Evolutionary conservation across 1,140 invertebrate genomes (phyloP).

Genomic region (Probaryconus sp.): DNA sequence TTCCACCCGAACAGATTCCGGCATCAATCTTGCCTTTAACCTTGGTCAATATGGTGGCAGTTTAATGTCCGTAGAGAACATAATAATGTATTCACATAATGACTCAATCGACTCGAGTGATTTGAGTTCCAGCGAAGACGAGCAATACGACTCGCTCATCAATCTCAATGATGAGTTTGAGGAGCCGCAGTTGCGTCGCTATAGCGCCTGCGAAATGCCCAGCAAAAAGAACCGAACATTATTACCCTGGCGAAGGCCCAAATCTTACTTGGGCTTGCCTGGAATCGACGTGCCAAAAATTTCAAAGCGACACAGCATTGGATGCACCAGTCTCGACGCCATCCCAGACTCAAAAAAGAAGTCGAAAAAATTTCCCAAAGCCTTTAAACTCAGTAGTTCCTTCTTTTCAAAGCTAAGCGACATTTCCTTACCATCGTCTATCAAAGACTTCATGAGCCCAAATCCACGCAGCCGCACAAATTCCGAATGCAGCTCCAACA

Average conservation of each 20-base stretch:
- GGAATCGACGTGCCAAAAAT: no score
- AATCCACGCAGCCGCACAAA: constrained; percentile 36
- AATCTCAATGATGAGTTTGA: no score
- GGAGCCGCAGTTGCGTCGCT: not conserved
- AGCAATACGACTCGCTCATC: no score
- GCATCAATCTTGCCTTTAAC: constrained; percentile 62
- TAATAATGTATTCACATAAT: no score
- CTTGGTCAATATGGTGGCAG: constrained; percentile 35
- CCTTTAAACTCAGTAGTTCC: constrained; percentile 58
- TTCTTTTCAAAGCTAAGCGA: constrained; percentile 67
- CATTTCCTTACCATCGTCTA: constrained; percentile 65
- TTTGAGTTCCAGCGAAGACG: not conserved
- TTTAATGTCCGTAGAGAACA: constrained; percentile 30
- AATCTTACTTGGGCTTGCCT: no score
- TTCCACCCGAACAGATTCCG: constrained; percentile 62
- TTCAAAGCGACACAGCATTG: constrained; percentile 46
- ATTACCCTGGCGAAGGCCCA: constrained; percentile 11
- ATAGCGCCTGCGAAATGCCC: constrained; percentile 11
- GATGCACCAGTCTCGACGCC: not conserved
- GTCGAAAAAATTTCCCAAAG: constrained; percentile 31
- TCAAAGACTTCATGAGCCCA: constrained; percentile 62
- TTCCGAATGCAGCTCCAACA: constrained; percentile 42
- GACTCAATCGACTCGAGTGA: not conserved
- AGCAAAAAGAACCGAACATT: constrained; percentile 35
- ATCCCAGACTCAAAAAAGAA: no score